Evolutionary conservation across 2,113 vertebrate species (phyloP).

Genomic region (Rhynchopsitta pachyrhyncha): DNA sequence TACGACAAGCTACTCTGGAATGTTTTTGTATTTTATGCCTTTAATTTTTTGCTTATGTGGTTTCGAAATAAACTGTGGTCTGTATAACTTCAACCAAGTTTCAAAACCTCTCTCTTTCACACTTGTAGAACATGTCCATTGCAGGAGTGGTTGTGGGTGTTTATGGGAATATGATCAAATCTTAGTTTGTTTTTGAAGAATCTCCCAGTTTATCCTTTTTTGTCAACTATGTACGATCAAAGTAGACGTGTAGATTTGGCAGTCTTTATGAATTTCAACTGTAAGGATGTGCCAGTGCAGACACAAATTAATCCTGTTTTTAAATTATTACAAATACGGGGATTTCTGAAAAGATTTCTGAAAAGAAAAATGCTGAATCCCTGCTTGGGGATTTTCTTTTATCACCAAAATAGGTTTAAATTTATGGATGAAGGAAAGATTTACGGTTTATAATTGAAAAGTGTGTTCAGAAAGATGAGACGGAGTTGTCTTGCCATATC

Average conservation of each 20-base stretch:
- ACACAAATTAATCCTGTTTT: background rate
- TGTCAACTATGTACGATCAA: background rate
- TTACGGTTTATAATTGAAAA: background rate
- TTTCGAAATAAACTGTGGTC: constrained; percentile 35
- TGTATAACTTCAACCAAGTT: background rate
- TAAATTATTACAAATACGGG: background rate
- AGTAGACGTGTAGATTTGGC: background rate
- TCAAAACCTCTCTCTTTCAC: background rate
- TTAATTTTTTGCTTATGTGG: background rate
- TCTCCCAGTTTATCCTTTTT: background rate
- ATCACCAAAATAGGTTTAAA: background rate
- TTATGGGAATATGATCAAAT: background rate
- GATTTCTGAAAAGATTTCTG: background rate
- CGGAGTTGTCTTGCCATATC: background rate
- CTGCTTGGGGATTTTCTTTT: background rate
- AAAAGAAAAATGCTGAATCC: background rate
- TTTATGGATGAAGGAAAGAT: background rate
- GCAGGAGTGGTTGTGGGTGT: background rate
- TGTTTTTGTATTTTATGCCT: background rate
- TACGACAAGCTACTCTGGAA: background rate
- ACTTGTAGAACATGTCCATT: background rate
- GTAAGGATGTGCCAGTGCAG: background rate
- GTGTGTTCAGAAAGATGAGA: background rate
- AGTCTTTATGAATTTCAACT: background rate
- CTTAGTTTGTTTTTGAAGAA: background rate